phyloP scores from a whole-genome alignment of 2,888 invertebrate species.

The Augochlorella aurata region DNA sequence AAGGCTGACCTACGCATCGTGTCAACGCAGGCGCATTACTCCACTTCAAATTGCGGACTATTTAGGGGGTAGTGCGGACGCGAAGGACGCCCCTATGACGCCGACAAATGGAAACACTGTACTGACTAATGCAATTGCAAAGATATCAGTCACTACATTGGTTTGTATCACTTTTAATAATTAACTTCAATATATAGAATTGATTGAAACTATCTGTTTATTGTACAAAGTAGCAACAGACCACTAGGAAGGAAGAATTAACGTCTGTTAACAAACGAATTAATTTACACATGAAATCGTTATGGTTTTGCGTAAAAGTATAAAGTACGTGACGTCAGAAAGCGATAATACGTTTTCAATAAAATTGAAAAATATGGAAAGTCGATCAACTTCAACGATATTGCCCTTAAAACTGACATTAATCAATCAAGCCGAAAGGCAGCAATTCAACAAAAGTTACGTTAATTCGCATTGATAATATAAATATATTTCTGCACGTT shows the following conservation, averaged over 20 bases:
- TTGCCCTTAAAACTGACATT: neutral
- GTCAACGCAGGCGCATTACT: too few relatives aligned
- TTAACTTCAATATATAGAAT: constrained; percentile 16
- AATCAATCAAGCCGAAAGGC: neutral
- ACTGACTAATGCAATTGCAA: constrained; percentile 20
- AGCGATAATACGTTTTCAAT: constrained; percentile 5
- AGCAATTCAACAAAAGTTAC: neutral
- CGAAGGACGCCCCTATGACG: too few relatives aligned
- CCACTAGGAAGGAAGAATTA: constrained; percentile 27
- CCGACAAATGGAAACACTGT: too few relatives aligned
- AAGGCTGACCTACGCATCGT: too few relatives aligned
- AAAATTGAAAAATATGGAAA: neutral
- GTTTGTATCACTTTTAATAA: constrained; percentile 16
- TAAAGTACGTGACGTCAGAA: neutral
- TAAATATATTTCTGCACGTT: neutral
- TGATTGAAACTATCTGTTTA: constrained; percentile 37
- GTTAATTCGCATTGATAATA: neutral
- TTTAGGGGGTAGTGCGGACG: too few relatives aligned
- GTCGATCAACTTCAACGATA: neutral
- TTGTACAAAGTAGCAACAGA: constrained; percentile 40
- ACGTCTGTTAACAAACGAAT: constrained; percentile 26
- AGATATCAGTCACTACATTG: constrained; percentile 21
- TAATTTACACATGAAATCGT: constrained; percentile 43
- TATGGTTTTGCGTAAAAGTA: constrained; percentile 14
- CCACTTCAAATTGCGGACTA: too few relatives aligned